Evolutionary conservation across 2,888 invertebrate genomes (phyloP).

Genomic region (Apocheima hispidaria): DNA sequence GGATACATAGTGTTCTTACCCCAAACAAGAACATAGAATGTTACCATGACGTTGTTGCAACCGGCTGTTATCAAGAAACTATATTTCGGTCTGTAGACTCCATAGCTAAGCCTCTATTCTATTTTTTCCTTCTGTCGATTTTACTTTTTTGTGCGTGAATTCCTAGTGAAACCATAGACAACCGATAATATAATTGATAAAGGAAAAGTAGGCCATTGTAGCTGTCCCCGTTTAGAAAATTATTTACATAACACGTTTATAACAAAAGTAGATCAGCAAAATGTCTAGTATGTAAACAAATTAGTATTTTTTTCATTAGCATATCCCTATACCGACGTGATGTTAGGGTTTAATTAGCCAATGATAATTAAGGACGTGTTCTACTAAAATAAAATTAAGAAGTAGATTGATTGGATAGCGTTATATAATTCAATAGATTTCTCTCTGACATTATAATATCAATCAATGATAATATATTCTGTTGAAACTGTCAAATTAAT

Average conservation of each 20-base stretch:
- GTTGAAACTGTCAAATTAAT: constrained; percentile 22
- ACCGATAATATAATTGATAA: constrained; percentile 49
- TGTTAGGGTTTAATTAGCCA: constrained; percentile 13
- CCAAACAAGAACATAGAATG: too few species aligned
- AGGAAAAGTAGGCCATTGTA: constrained; percentile 58
- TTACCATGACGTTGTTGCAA: background rate
- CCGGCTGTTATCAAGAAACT: background rate
- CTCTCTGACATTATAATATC: constrained; percentile 20
- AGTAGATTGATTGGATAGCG: constrained; percentile 30
- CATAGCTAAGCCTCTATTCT: background rate
- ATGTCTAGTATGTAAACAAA: constrained; percentile 11
- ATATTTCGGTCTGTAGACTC: background rate
- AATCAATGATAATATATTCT: constrained; percentile 21
- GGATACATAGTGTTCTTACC: too few species aligned
- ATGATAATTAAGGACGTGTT: constrained; percentile 27
- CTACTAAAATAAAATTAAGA: constrained; percentile 29
- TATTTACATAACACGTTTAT: constrained; percentile 46
- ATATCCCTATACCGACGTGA: constrained; percentile 9
- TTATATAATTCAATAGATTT: constrained; percentile 30
- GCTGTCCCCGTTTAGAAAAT: constrained; percentile 44
- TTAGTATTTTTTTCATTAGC: constrained; percentile 12
- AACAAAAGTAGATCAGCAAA: constrained; percentile 22
- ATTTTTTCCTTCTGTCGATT: background rate
- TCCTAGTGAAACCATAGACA: constrained; percentile 45
- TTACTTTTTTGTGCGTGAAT: constrained; percentile 24